Percentiles rank a stretch among this genome's conserved stretches.
These are phyloP conservation scores for Turnix velox DNA, from an alignment of 2,113 vertebrate genomes.

Conservation along the genomic window DNA sequence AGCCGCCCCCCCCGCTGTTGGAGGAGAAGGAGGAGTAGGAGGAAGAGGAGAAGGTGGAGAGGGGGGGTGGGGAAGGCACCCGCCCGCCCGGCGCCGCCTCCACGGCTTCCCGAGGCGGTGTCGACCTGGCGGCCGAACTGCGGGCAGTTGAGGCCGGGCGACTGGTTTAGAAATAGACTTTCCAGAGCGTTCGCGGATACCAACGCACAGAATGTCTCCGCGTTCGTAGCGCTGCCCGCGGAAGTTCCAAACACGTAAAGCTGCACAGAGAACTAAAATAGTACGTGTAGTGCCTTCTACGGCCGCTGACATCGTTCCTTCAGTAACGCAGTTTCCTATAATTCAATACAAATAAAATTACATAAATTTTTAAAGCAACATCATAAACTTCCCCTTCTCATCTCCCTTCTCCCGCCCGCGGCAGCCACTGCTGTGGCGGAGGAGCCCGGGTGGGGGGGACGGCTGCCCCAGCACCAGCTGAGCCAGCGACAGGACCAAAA, in stretches of 20 bases:
- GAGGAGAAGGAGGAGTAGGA: too few relatives aligned
- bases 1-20: too few relatives aligned
- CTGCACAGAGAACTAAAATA: not conserved
- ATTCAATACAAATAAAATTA: not conserved
- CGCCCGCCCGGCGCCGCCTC: not conserved
- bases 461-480: not conserved
- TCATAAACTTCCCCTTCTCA: not conserved
- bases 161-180: rapidly evolving
- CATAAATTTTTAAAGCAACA: not conserved
- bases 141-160: not conserved
- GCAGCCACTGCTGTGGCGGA: not conserved
- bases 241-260: not conserved
- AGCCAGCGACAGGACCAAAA: not conserved
- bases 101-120: not conserved
- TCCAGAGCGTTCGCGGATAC: not conserved
- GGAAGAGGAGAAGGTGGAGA: too few relatives aligned
- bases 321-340: rapidly evolving
- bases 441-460: not conserved
- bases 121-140: not conserved
- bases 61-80: not conserved
- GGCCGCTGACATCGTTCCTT: not conserved
- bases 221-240: rapidly evolving
- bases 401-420: too few relatives aligned
- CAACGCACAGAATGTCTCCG: rapidly evolving
- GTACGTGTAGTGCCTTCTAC: not conserved